Evolutionary conservation across 1,140 invertebrate genomes (phyloP).

Genomic region (Drosophila ohnishii): DNA sequence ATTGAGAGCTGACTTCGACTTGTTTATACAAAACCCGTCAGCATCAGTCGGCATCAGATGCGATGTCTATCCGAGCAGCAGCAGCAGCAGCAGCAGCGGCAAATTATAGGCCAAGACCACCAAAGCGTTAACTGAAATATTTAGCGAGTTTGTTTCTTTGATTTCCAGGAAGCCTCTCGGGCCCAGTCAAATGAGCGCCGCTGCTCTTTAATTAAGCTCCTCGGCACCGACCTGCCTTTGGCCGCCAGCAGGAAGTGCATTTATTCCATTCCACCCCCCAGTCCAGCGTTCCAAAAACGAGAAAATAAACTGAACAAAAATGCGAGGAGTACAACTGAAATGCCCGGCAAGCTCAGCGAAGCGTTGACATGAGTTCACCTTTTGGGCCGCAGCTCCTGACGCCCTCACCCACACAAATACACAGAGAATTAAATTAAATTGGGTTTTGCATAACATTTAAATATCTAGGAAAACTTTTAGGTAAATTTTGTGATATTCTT

Average conservation of each 20-base stretch:
- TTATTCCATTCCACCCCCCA: slow-evolving; percentile 26
- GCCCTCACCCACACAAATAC: slow-evolving; percentile 18
- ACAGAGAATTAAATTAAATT: slow-evolving; percentile 2
- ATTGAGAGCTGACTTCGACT: slow-evolving; percentile 68
- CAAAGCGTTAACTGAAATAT: slow-evolving; percentile 82
- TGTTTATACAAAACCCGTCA: slow-evolving; percentile 75
- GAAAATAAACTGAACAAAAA: slow-evolving; percentile 9
- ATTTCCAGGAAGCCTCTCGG: slow-evolving; percentile 75
- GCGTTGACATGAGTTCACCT: slow-evolving; percentile 70
- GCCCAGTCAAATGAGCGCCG: slow-evolving; percentile 72
- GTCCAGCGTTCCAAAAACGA: slow-evolving; percentile 7
- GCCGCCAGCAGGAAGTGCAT: slow-evolving; percentile 58
- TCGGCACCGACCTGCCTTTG: slow-evolving; percentile 52
- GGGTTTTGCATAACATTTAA: background rate
- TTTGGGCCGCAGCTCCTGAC: slow-evolving; percentile 10
- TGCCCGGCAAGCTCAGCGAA: slow-evolving; percentile 54
- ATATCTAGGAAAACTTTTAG: background rate
- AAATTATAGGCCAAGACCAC: slow-evolving; percentile 81
- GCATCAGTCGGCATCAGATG: slow-evolving; percentile 48
- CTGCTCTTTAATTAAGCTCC: slow-evolving; percentile 75
- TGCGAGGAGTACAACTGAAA: slow-evolving; percentile 30
- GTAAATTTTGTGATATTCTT: background rate
- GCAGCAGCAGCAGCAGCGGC: slow-evolving; percentile 36
- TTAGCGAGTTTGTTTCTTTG: slow-evolving; percentile 81
- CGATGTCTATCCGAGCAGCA: slow-evolving; percentile 28